These are phyloP conservation scores for Temnopleurus reevesii DNA, from an alignment of 53 echinoderm and acorn worm species.

Conservation along the genomic window DNA sequence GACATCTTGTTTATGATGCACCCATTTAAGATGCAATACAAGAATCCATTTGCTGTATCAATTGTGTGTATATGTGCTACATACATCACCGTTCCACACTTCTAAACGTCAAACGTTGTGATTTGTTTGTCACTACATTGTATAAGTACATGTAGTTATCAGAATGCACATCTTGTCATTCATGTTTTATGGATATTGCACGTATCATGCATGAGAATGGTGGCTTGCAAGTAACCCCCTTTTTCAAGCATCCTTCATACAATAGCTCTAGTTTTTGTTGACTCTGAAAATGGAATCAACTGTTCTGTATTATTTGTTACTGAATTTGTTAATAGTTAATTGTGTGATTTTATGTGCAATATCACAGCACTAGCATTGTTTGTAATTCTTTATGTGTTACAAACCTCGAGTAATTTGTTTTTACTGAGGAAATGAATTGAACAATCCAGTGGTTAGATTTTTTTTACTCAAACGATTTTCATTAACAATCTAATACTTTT, in stretches of 20 bases:
- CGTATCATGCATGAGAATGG: constrained; percentile 2
- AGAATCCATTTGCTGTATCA: no score
- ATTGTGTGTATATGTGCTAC: no score
- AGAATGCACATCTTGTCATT: background rate
- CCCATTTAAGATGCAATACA: no score
- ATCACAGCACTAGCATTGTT: background rate
- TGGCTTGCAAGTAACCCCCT: background rate
- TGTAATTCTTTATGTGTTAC: background rate
- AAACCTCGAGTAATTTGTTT: background rate
- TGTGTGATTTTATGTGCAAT: background rate
- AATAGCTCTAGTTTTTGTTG: background rate
- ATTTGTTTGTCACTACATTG: background rate
- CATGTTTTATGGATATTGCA: background rate
- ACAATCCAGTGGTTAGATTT: no score
- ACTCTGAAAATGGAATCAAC: background rate
- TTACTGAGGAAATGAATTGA: background rate
- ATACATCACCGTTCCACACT: background rate
- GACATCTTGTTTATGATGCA: no score
- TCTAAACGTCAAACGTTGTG: background rate
- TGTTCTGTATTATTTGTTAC: background rate
- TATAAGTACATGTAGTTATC: background rate
- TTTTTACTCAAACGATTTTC: no score
- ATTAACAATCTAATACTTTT: no score
- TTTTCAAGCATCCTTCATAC: background rate
- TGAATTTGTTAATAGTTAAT: background rate